Percentiles rank a stretch among this genome's conserved stretches.
Evolutionary conservation across 53 echinoderm and acorn worm genomes (phyloP).

Genomic region (Hippasteria phrygiana): DNA sequence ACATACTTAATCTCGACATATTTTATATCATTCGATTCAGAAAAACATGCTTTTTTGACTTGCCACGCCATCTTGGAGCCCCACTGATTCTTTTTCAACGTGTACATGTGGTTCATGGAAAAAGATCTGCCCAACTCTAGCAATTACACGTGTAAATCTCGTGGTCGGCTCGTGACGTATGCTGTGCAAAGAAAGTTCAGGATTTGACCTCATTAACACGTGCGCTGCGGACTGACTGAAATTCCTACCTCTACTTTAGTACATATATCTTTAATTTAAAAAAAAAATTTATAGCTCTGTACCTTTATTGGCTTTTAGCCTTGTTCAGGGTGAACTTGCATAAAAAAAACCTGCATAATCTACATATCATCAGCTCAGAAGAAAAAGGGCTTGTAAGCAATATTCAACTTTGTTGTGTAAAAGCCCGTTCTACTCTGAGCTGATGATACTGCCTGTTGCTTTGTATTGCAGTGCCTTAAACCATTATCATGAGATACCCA

Average conservation of each 20-base stretch:
- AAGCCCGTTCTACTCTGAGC: not conserved
- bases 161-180: not conserved
- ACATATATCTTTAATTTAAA: too few relatives aligned
- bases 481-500: slow-evolving; percentile 8
- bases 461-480: slow-evolving; percentile 29
- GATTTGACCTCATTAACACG: slow-evolving; percentile 12
- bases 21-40: not conserved
- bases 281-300: too few relatives aligned
- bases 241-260: too few relatives aligned
- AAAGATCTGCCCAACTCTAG: not conserved
- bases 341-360: too few relatives aligned
- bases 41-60: not conserved
- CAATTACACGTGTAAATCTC: not conserved
- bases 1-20: not conserved
- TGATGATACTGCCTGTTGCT: not conserved
- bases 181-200: slow-evolving; percentile 8
- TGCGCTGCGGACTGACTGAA: not conserved
- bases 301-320: too few relatives aligned
- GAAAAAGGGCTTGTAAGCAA: too few relatives aligned
- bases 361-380: too few relatives aligned
- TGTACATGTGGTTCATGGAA: slow-evolving; percentile 10
- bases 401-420: too few relatives aligned
- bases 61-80: slow-evolving; percentile 19
- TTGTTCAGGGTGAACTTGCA: too few relatives aligned
- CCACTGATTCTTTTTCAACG: not conserved